phyloP scores from a whole-genome alignment of 1,140 invertebrate genomes.

The Calephelis virginiensis region DNA sequence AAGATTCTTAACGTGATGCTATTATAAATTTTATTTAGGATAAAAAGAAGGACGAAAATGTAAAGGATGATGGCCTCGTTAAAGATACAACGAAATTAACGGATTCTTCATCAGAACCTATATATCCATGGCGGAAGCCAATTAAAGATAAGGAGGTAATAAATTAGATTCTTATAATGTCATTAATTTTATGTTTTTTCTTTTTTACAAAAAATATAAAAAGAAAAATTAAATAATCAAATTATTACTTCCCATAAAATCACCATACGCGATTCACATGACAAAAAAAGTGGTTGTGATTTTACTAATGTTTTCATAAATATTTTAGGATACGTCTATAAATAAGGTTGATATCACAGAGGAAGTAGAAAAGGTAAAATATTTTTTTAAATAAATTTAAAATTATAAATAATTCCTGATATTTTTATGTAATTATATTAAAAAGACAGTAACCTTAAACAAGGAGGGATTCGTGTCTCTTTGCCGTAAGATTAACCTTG shows the following conservation, averaged over 20 bases:
- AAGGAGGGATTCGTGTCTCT: too few species aligned
- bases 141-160: constrained; percentile 41
- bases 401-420: too few species aligned
- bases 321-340: constrained; percentile 18
- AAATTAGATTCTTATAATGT: neutral
- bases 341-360: constrained; percentile 14
- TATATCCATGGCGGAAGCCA: constrained; percentile 40
- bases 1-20: neutral
- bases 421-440: too few species aligned
- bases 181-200: neutral
- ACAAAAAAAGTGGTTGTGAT: too few species aligned
- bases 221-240: too few species aligned
- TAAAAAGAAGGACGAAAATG: neutral
- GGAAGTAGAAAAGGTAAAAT: constrained; percentile 19
- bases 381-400: too few species aligned
- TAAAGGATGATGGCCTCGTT: neutral
- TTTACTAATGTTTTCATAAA: neutral
- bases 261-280: too few species aligned
- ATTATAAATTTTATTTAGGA: neutral
- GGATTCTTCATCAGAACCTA: constrained; percentile 32
- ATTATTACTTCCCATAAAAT: too few species aligned
- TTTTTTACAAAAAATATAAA: neutral
- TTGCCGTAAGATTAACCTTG: too few species aligned
- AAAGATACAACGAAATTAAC: neutral
- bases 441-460: too few species aligned